Base-by-base conservation (phyloP, 2,888 invertebrate species). In the Meiosimyza decipiens region DNA sequence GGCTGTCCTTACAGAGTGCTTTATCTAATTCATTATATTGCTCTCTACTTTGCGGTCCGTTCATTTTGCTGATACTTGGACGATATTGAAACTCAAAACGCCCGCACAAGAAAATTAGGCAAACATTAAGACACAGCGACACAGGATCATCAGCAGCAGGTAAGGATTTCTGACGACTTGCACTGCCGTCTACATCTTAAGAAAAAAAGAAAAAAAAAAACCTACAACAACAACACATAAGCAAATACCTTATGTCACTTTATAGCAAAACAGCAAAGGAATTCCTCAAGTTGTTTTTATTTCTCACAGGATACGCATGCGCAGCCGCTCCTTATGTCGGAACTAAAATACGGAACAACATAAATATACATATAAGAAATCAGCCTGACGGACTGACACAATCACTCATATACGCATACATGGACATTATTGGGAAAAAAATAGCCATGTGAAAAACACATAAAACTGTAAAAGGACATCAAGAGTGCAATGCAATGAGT, bases 61-160 rank as follows among this genome's bases (percentile, higher is more conserved):
- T 51, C n/a, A 67, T 72, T 15, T 75, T 47, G 67, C 49, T 62
- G 60, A 74, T 74, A 72, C 66, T 71, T 72, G 71, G 72, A 75
- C 72, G 73, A 75, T 73, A 74, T 72, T 73, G 74, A 75, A 75
- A 74, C 71, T 72, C 71, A 74, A 73, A 75, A 75, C 77, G 64
- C 77, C 78, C 76, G 81, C 82, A 80, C 83, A 83, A 82, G 82
- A 77, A 82, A 83, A 83, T 84, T 83, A 82, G 83, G 83, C 80
- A 84, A 83, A 81, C 80, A 78, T 33, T 68, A 68, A n/a, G 13
- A 16, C 28, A 57, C 28, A 57, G 12, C 68, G 57, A 59, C 64
- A 59, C 64, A 50, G 51, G 33, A 16, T 18, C 55, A 40, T 6
- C 9, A 40, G 9, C 40, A 40, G 40, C 40, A 40, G 40, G 40